Conservation (phyloP, 2,797 vertebrate species). For the Sebastes kiyomatsui region DNA sequence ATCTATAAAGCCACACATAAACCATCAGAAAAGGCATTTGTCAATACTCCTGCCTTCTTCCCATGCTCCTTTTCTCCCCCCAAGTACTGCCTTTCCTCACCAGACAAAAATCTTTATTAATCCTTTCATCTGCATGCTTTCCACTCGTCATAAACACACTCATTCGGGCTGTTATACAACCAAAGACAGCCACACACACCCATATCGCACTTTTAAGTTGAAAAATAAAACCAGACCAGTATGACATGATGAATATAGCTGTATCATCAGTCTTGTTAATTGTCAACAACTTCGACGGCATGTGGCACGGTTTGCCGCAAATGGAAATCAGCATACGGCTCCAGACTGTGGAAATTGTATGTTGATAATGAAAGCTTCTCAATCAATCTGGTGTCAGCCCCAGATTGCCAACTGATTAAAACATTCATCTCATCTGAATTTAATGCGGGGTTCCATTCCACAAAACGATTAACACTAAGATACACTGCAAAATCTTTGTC, state of each 20-base stretch:
- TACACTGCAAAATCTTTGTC: slow-evolving; percentile 30
- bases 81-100: slow-evolving; percentile 6
- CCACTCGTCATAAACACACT: slow-evolving; percentile 1
- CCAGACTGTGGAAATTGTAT: slow-evolving; percentile 58
- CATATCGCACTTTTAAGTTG: background rate
- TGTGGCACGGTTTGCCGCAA: slow-evolving; percentile 41
- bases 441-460: slow-evolving; percentile 59
- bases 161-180: background rate
- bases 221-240: background rate
- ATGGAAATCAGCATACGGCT: slow-evolving; percentile 53
- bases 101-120: slow-evolving; percentile 25
- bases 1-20: slow-evolving; percentile 23
- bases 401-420: slow-evolving; percentile 70
- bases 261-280: slow-evolving; percentile 46
- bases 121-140: slow-evolving; percentile 47
- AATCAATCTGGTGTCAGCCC: slow-evolving; percentile 64
- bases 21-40: slow-evolving; percentile 29
- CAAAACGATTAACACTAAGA: slow-evolving; percentile 56
- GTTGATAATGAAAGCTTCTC: slow-evolving; percentile 66
- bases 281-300: slow-evolving; percentile 47
- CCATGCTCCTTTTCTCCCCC: background rate
- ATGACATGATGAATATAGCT: slow-evolving; percentile 55
- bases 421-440: slow-evolving; percentile 65
- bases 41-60: slow-evolving; percentile 22
- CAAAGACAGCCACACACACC: background rate